Percentiles rank a stretch among this genome's conserved stretches.
phyloP scores from a whole-genome alignment of 2,113 vertebrate genomes.

The Neolamprologus hecqui region DNA sequence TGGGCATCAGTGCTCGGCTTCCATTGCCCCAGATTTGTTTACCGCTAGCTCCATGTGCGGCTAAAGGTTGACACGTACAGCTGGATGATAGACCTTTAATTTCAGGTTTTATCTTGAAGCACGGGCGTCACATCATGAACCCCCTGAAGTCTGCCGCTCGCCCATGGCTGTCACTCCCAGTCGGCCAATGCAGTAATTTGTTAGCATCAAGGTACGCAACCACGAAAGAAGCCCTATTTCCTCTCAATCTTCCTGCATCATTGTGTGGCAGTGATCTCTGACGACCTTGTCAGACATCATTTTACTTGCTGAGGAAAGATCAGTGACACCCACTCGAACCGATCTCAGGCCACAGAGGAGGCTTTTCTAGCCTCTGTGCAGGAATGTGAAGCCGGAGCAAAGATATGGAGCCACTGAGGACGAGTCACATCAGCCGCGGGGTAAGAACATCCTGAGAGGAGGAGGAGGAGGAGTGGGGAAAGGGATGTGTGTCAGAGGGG shows the following conservation, averaged over 20 bases:
- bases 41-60: constrained; percentile 4
- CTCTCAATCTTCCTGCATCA: neutral
- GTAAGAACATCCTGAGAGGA: constrained; percentile 27
- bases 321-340: neutral
- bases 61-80: neutral
- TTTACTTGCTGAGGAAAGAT: constrained; percentile 5
- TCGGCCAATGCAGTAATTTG: neutral
- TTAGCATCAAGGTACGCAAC: neutral
- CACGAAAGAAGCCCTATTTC: constrained; percentile 17
- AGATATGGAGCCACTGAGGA: constrained; percentile 29
- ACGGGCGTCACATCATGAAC: neutral
- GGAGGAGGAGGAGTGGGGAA: constrained; percentile 23
- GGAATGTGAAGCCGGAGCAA: constrained; percentile 39
- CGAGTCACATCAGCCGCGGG: constrained; percentile 38
- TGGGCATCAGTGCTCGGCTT: constrained; percentile 50
- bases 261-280: constrained; percentile 32
- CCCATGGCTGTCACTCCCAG: neutral
- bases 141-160: neutral
- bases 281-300: constrained; percentile 47
- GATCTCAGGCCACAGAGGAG: constrained; percentile 11
- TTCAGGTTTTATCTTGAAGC: neutral
- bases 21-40: constrained; percentile 35
- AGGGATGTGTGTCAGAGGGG: neutral
- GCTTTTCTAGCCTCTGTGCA: constrained; percentile 25
- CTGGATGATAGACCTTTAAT: neutral